Conservation (phyloP, 2,888 invertebrate species). For the Stratiomys singularior region DNA sequence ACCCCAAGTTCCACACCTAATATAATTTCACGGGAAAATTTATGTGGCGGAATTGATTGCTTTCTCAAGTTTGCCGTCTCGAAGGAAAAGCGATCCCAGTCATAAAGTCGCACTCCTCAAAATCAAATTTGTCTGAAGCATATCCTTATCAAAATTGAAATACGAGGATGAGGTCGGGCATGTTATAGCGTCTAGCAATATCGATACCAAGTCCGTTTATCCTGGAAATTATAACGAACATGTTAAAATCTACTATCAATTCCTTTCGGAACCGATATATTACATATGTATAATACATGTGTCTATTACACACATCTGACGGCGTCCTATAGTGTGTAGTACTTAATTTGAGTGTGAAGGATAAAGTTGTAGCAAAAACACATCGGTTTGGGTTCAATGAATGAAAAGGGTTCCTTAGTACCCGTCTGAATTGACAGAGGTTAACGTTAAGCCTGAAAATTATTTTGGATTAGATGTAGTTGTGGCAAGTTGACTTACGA, state of each 20-base stretch:
- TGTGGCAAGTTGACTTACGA: too few relatives aligned
- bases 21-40: neutral
- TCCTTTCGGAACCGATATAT: too few relatives aligned
- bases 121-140: conserved; percentile 22
- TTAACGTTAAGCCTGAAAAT: neutral
- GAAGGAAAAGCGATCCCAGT: conserved; percentile 5
- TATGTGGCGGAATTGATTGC: conserved; percentile 32
- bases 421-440: conserved; percentile 9
- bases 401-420: neutral
- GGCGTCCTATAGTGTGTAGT: too few relatives aligned
- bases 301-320: too few relatives aligned
- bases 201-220: too few relatives aligned
- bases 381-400: neutral
- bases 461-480: neutral
- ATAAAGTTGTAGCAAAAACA: too few relatives aligned
- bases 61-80: neutral
- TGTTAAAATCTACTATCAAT: too few relatives aligned
- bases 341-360: too few relatives aligned
- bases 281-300: too few relatives aligned
- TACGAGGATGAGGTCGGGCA: neutral
- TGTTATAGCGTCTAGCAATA: too few relatives aligned
- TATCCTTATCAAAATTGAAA: conserved; percentile 30
- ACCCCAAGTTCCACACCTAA: too few relatives aligned
- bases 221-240: too few relatives aligned
- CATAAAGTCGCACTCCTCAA: conserved; percentile 1